Evolutionary conservation across 2,113 vertebrate species (phyloP).

Genomic region (Ailurus styani): DNA sequence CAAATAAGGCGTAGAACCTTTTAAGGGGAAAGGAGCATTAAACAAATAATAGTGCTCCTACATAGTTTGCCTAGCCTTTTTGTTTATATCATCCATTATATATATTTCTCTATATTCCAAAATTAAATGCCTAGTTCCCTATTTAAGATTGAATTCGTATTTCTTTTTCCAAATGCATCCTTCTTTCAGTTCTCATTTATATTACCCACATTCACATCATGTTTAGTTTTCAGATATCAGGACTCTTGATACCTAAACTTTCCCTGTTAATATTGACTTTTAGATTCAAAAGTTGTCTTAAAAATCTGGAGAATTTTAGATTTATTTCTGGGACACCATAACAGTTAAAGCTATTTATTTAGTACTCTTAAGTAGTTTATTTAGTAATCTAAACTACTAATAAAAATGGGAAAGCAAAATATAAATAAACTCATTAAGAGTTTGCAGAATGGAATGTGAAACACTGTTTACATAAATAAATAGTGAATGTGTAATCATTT

Average conservation of each 20-base stretch:
- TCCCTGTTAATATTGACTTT: not conserved
- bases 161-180: constrained; percentile 12
- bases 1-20: not conserved
- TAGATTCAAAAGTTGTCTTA: not conserved
- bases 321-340: not conserved
- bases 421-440: not conserved
- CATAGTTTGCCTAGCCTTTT: not conserved
- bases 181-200: constrained; percentile 8
- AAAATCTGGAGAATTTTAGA: not conserved
- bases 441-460: not conserved
- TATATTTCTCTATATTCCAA: not conserved
- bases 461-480: not conserved
- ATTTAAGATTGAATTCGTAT: not conserved
- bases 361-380: not conserved
- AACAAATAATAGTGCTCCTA: not conserved
- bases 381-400: not conserved
- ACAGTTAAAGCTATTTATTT: not conserved
- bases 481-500: not conserved
- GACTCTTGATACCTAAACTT: not conserved
- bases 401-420: constrained; percentile 27
- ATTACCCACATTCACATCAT: not conserved
- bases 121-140: not conserved
- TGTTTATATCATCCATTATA: not conserved
- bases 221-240: constrained; percentile 21
- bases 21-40: not conserved